Evolutionary conservation across 1,140 invertebrate species (phyloP), one percentile per base, ranked within the genome.

Genomic region (Drosophila seguyi): DNA sequence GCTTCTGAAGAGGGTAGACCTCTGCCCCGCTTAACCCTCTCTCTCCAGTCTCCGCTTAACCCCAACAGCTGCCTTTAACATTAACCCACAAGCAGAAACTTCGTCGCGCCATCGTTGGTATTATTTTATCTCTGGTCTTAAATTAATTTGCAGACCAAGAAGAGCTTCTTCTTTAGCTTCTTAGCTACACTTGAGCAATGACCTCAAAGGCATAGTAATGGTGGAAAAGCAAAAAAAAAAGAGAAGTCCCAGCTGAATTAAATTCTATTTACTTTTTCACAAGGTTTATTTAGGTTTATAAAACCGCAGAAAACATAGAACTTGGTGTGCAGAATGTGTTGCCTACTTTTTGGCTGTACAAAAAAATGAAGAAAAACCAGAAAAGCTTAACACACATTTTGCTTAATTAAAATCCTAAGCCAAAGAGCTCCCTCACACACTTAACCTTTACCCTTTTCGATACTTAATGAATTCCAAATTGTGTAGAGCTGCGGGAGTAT

Each of bases 121-220:
- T 61, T 66, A 65, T 22, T 71, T 42, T 52, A 55, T 41, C 47
- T 63, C 25, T 10, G 20, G 18, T 31, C 41, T 71, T 57, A 29
- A 72, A 73, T 59, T 72, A 73, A 73, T 50, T 55, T 71, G 52
- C 22, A 22, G 66, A 1, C 36, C 34, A 72, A 20, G 50, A 59
- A 50, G 27, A 50, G 47, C 16, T 48, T 48, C 16, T 50, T 31
- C 16, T 50, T 31, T 22, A 25, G 45, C 4, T 47, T 31, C 27
- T 50, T 18, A 31, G 36, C 38, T 56, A n/a, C 29, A 22, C 42
- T 48, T 31, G 29, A 22, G 48, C 48, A 68, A 57, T 68, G 48
- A 71, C 67, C 63, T 34, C 50, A 57, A 71, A 59, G 44, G 36
- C 66, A 38, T 39, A 36, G 52, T 75, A 75, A 57, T 55, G 47